These are phyloP conservation scores for Rattus rattus DNA, from an alignment of 2,113 vertebrate genomes.

Conservation along the genomic window DNA sequence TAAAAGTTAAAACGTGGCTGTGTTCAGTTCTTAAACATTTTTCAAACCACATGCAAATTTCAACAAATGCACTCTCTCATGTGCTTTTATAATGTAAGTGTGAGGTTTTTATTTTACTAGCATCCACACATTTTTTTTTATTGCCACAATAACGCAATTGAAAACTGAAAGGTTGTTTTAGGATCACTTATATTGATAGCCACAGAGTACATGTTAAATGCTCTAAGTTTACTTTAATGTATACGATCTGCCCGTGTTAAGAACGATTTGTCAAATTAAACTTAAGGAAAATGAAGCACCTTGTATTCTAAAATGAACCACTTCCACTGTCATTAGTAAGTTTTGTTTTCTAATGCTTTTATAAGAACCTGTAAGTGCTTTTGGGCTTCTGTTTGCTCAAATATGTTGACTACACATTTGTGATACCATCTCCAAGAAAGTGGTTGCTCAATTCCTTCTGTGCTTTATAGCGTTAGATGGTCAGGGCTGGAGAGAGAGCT, in stretches of 20 bases:
- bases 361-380: background rate
- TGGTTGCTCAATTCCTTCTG: constrained; percentile 11
- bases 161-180: constrained; percentile 54
- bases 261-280: constrained; percentile 48
- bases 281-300: background rate
- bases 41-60: constrained; percentile 70
- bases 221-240: background rate
- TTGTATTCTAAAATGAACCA: background rate
- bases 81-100: background rate
- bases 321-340: background rate
- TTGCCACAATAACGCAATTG: constrained; percentile 62
- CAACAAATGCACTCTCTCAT: constrained; percentile 60
- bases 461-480: background rate
- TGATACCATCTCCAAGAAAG: background rate
- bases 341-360: constrained; percentile 36
- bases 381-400: background rate
- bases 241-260: background rate
- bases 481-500: background rate
- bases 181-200: constrained; percentile 48
- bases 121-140: constrained; percentile 36
- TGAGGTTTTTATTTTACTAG: background rate
- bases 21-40: constrained; percentile 69
- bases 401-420: background rate
- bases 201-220: background rate
- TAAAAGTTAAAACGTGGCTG: constrained; percentile 61